Evolutionary conservation across 2,113 vertebrate genomes (phyloP).

Genomic region (Larimichthys polyactis): DNA sequence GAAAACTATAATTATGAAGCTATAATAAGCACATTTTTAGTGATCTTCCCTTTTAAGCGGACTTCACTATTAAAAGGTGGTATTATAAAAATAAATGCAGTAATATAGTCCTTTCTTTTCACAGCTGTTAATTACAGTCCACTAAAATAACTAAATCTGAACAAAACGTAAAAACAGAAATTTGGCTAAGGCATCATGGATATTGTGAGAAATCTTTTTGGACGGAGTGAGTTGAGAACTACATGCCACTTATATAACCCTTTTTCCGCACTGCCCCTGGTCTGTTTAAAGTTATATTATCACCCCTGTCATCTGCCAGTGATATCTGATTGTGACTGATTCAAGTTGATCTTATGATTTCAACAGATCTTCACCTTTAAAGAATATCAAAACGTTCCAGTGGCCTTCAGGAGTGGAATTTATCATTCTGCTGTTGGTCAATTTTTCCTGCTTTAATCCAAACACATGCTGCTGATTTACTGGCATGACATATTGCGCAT

Average conservation of each 20-base stretch:
- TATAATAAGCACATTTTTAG: background rate
- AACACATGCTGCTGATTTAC: slow-evolving; percentile 62
- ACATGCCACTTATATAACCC: background rate
- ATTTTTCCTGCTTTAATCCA: slow-evolving; percentile 2
- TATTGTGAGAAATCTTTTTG: background rate
- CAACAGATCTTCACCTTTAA: slow-evolving; percentile 45
- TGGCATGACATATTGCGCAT: slow-evolving; percentile 47
- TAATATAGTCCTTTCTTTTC: background rate
- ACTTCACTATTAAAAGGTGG: background rate
- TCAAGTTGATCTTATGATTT: slow-evolving; percentile 43
- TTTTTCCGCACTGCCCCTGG: slow-evolving; percentile 5
- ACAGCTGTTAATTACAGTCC: background rate
- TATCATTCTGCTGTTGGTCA: slow-evolving; percentile 57
- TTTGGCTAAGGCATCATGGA: background rate
- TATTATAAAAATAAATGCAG: background rate
- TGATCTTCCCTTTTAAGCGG: background rate
- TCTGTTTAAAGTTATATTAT: slow-evolving; percentile 33
- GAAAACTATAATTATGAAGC: background rate
- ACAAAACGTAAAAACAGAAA: background rate
- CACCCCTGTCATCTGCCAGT: slow-evolving; percentile 48
- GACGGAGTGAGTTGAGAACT: background rate
- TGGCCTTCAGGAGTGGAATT: slow-evolving; percentile 46
- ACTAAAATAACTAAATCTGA: background rate
- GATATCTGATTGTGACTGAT: slow-evolving; percentile 12
- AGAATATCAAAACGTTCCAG: slow-evolving; percentile 45